Conservation (phyloP, 2,888 invertebrate species). For the Sesia apiformis region DNA sequence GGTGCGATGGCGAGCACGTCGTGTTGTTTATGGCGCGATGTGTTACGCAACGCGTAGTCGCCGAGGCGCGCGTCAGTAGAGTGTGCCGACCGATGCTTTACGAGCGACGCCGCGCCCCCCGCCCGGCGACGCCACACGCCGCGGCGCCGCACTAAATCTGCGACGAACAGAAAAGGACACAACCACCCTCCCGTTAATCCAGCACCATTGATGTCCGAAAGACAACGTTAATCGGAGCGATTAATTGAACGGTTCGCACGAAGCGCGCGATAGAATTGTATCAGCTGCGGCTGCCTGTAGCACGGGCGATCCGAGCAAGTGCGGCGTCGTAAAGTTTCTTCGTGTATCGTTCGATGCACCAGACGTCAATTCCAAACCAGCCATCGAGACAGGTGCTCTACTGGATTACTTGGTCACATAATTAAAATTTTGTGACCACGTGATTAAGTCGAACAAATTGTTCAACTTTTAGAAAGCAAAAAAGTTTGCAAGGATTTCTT, state of each 20-base stretch:
- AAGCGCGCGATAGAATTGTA: slow-evolving; percentile 62
- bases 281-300: slow-evolving; percentile 55
- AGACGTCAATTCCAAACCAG: slow-evolving; percentile 61
- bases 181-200: slow-evolving; percentile 63
- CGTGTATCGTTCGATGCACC: slow-evolving; percentile 74
- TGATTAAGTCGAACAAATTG: neutral
- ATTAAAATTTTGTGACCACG: neutral
- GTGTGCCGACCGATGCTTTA: slow-evolving; percentile 73
- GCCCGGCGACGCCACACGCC: slow-evolving; percentile 64
- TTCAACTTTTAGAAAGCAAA: neutral
- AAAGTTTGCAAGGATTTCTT: neutral
- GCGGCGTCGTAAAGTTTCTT: slow-evolving; percentile 73
- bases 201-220: slow-evolving; percentile 62
- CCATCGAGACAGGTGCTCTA: slow-evolving; percentile 49
- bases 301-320: slow-evolving; percentile 63
- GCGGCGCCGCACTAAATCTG: slow-evolving; percentile 74
- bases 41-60: slow-evolving; percentile 73
- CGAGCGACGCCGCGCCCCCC: slow-evolving; percentile 63
- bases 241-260: slow-evolving; percentile 62
- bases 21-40: slow-evolving; percentile 68
- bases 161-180: slow-evolving; percentile 69
- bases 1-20: slow-evolving; percentile 56
- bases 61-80: slow-evolving; percentile 72
- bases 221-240: slow-evolving; percentile 65
- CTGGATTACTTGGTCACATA: slow-evolving; percentile 13